Percentiles rank a stretch among this genome's conserved stretches.
Conservation (phyloP, 2,113 vertebrate species). For the Xiphias gladius region DNA sequence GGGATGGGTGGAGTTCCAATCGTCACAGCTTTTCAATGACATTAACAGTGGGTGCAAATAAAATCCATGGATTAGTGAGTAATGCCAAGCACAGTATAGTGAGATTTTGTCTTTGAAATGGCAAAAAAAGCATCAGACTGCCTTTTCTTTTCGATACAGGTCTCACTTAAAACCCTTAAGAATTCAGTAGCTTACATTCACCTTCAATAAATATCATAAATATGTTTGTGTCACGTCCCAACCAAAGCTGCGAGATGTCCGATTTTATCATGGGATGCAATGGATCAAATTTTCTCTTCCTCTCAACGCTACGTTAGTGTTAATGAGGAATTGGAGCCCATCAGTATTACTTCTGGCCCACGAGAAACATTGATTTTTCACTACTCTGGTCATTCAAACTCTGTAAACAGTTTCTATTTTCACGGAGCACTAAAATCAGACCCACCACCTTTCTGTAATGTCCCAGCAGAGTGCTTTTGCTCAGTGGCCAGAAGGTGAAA, state of each 20-base stretch:
- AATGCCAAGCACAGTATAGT: conserved; percentile 82
- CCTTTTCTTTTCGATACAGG: conserved; percentile 56
- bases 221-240: conserved; percentile 76
- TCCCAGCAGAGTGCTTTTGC: conserved; percentile 71
- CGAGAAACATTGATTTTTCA: conserved; percentile 54
- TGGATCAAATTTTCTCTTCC: conserved; percentile 68
- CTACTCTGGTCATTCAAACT: conserved; percentile 54
- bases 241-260: conserved; percentile 64
- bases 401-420: conserved; percentile 69
- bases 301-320: conserved; percentile 53
- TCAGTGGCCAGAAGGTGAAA: conserved; percentile 75
- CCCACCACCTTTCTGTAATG: conserved; percentile 65
- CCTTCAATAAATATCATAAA: conserved; percentile 90
- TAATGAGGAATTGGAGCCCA: conserved; percentile 54
- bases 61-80: conserved; percentile 82
- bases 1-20: conserved; percentile 72
- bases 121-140: conserved; percentile 76
- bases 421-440: conserved; percentile 53
- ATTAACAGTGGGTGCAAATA: conserved; percentile 76
- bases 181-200: conserved; percentile 89
- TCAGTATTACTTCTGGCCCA: conserved; percentile 54
- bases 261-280: conserved; percentile 59
- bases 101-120: conserved; percentile 85
- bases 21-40: conserved; percentile 78
- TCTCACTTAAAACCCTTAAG: conserved; percentile 67